Conservation (phyloP, 2,113 vertebrate genomes). For the Cyprinus carpio region DNA sequence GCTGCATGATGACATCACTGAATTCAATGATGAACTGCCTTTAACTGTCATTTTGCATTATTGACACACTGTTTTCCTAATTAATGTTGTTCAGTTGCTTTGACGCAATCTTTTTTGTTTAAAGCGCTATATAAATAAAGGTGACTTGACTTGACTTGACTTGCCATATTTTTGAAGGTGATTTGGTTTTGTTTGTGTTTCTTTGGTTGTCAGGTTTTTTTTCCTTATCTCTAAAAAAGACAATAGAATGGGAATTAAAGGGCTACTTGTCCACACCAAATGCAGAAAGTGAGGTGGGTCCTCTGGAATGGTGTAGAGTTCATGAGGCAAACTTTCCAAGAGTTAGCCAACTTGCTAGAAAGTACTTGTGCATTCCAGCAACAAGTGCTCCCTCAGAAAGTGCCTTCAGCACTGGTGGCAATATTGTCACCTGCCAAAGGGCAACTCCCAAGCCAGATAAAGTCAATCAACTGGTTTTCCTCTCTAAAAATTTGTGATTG, state of each 20-base stretch:
- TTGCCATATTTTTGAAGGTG: too few relatives aligned
- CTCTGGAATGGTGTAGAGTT: constrained; percentile 4
- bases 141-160: too few relatives aligned
- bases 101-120: too few relatives aligned
- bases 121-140: too few relatives aligned
- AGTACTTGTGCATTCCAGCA: constrained; percentile 19
- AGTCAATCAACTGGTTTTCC: neutral
- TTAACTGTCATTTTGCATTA: too few relatives aligned
- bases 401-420: constrained; percentile 3
- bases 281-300: constrained; percentile 28
- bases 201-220: too few relatives aligned
- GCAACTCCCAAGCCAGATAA: constrained; percentile 12
- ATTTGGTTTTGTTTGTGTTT: too few relatives aligned
- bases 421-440: neutral
- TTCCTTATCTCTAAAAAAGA: neutral
- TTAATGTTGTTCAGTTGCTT: too few relatives aligned
- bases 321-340: constrained; percentile 17
- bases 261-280: constrained; percentile 9
- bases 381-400: neutral
- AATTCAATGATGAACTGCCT: too few relatives aligned
- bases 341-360: neutral
- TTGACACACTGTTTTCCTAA: too few relatives aligned
- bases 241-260: neutral
- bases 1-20: too few relatives aligned
- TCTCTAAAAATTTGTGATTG: too few relatives aligned